Evolutionary conservation across 2,113 vertebrate species (phyloP).

Genomic region (Agapornis roseicollis): DNA sequence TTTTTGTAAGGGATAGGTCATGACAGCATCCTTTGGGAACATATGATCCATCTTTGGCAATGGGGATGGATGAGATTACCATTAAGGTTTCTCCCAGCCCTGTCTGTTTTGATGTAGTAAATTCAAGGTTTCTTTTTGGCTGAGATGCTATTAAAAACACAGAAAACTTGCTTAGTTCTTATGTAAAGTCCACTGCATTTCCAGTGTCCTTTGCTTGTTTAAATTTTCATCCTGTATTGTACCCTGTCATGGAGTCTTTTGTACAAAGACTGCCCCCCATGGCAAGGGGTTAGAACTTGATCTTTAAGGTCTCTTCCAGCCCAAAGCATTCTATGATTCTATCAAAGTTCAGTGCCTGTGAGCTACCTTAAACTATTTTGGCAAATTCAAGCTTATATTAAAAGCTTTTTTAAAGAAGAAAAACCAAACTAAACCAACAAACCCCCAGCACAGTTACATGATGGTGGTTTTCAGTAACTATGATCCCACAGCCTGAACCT

Average conservation of each 20-base stretch:
- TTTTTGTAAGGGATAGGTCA: neutral
- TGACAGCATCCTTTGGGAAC: neutral
- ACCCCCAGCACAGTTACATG: neutral
- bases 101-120: neutral
- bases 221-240: neutral
- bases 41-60: neutral
- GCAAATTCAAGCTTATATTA: neutral
- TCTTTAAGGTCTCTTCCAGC: neutral
- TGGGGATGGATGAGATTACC: neutral
- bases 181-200: neutral
- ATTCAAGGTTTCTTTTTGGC: neutral
- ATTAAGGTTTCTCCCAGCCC: neutral
- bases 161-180: neutral
- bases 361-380: neutral
- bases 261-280: neutral
- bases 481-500: neutral
- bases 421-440: neutral
- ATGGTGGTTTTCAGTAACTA: neutral
- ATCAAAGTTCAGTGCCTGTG: neutral
- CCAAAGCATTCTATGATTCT: neutral
- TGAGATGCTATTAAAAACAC: neutral
- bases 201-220: neutral
- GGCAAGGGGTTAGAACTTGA: neutral
- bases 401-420: neutral
- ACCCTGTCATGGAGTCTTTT: neutral